Evolutionary conservation across 2,113 vertebrate species (phyloP).

Genomic region (Actenoides lindsayi): DNA sequence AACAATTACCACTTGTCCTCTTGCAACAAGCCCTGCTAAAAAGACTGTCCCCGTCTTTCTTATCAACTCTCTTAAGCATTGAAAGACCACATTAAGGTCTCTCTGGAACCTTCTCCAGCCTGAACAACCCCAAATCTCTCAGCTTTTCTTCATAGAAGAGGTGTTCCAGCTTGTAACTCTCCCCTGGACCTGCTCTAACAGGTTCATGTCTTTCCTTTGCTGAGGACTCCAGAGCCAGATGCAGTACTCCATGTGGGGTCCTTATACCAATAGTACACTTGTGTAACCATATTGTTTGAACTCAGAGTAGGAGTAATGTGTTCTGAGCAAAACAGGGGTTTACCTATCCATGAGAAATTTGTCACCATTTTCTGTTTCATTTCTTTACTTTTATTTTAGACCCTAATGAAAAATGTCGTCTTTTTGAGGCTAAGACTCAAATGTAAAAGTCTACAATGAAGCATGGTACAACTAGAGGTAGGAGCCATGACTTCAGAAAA

Average conservation of each 20-base stretch:
- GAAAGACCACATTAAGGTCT: background rate
- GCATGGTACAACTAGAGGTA: background rate
- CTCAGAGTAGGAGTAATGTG: background rate
- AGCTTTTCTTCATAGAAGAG: background rate
- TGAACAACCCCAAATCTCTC: background rate
- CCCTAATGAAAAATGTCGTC: background rate
- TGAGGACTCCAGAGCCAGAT: background rate
- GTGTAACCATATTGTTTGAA: background rate
- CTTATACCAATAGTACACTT: background rate
- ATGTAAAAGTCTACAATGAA: background rate
- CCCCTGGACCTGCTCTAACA: fast-evolving
- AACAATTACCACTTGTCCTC: background rate
- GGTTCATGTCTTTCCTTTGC: background rate
- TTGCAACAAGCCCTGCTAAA: background rate
- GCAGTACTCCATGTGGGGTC: background rate
- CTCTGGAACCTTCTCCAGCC: background rate
- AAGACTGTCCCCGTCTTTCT: background rate
- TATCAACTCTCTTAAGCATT: background rate
- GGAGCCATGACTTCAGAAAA: background rate
- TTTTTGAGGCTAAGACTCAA: background rate
- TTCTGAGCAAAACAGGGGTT: background rate
- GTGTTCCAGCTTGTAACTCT: background rate
- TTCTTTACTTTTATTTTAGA: background rate
- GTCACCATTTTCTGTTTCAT: background rate
- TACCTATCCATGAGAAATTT: background rate